A percentile compares a stretch with the other conserved stretches of the same genome.
Evolutionary conservation across 1,140 invertebrate genomes (phyloP).

Genomic region (Watersipora subatra): DNA sequence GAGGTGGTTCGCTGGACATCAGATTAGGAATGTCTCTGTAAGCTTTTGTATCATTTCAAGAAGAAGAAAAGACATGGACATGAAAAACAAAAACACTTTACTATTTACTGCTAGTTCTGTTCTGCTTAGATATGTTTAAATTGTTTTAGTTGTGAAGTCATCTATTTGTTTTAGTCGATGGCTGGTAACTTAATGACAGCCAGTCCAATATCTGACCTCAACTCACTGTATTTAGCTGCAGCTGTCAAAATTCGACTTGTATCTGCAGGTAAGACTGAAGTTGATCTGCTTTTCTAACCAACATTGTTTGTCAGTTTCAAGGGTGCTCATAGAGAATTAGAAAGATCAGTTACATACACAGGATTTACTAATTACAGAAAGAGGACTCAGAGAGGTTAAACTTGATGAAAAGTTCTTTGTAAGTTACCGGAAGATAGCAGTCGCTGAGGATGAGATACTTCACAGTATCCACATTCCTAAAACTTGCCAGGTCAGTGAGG

Average conservation of each 20-base stretch:
- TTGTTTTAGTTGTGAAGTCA: neutral
- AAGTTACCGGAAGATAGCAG: constrained; percentile 64
- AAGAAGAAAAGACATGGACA: too few relatives aligned
- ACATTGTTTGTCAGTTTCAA: too few relatives aligned
- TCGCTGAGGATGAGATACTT: neutral
- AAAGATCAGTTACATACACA: too few relatives aligned
- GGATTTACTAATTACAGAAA: constrained; percentile 22
- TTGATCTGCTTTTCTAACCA: too few relatives aligned
- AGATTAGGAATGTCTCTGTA: constrained; percentile 70
- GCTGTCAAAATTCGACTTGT: constrained; percentile 45
- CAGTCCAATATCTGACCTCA: constrained; percentile 88
- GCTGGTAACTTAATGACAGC: constrained; percentile 88
- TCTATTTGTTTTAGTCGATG: constrained; percentile 46
- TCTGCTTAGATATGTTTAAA: neutral
- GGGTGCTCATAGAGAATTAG: too few relatives aligned
- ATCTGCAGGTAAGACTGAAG: constrained; percentile 44
- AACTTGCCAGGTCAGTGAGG: neutral
- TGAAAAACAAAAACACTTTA: too few relatives aligned
- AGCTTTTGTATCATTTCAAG: too few relatives aligned
- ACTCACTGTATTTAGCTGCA: constrained; percentile 75
- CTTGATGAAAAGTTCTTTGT: constrained; percentile 77
- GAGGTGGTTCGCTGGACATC: constrained; percentile 83
- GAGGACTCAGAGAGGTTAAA: constrained; percentile 47
- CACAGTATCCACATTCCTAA: neutral
- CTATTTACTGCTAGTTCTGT: neutral